phyloP scores from a whole-genome alignment of 53 echinoderm and acorn worm species.

The Actinopyga echinites region DNA sequence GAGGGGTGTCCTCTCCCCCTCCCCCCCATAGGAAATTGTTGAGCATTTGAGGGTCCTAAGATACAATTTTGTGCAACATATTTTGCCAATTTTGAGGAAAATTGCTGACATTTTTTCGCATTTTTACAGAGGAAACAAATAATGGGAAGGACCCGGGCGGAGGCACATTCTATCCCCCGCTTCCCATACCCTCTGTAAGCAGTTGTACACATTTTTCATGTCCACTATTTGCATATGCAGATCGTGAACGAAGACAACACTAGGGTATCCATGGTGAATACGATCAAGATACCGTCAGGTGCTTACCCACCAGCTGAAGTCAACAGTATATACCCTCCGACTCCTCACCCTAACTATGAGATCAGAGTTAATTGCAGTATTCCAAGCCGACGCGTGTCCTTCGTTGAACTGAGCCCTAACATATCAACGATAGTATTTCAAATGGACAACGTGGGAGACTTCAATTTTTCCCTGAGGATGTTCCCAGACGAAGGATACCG shows the following conservation, averaged over 20 bases:
- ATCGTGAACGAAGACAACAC: slow-evolving; percentile 11
- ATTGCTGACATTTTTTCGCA: too few relatives aligned
- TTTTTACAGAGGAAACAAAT: too few relatives aligned
- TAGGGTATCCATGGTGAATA: slow-evolving; percentile 56
- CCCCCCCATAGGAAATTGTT: too few relatives aligned
- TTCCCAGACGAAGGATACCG: slow-evolving; percentile 54
- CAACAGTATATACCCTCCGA: not conserved
- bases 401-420: slow-evolving; percentile 72
- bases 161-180: too few relatives aligned
- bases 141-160: too few relatives aligned
- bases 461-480: slow-evolving; percentile 73
- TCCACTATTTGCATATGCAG: not conserved
- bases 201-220: not conserved
- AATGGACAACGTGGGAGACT: slow-evolving; percentile 71
- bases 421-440: slow-evolving; percentile 67
- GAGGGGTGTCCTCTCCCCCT: too few relatives aligned
- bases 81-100: too few relatives aligned
- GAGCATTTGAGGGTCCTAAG: too few relatives aligned
- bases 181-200: too few relatives aligned
- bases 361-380: slow-evolving; percentile 75
- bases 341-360: slow-evolving; percentile 39
- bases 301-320: slow-evolving; percentile 37
- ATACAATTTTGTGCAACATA: too few relatives aligned
- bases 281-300: slow-evolving; percentile 68
- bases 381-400: slow-evolving; percentile 56